Evolutionary conservation across 2,797 vertebrate genomes (phyloP), one percentile per base, ranked within the genome.

Genomic region (Peromyscus eremicus): DNA sequence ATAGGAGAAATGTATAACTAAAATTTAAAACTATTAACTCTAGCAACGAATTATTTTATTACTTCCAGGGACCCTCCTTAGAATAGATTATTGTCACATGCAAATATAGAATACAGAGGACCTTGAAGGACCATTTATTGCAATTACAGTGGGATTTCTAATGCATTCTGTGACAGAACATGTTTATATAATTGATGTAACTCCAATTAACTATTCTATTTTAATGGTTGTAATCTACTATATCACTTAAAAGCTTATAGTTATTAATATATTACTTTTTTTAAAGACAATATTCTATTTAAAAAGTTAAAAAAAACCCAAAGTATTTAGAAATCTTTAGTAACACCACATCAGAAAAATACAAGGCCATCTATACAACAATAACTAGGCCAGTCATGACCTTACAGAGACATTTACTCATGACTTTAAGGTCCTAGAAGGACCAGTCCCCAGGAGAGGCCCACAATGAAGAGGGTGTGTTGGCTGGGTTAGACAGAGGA

Each of bases 1-100:
- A 85, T 62, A 94, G 43, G n/a, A 80, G 70, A 96, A 89, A 82
- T 66, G 16, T 6, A 14, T 27, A 94, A 71, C 86, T 77, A 89
- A 52, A 79, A 43, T 66, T 29, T 70, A 64, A 85, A 88, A 23
- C 27, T 43, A 92, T 16, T 94, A 77, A 91, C 25, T 60, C 40
- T 64, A 34, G 6, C 66, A 91, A 87, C 2, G 25, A 10, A 82
- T 76, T 57, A 19, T 89, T 92, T 71, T 73, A 40, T 88, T 89
- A 81, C 34, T n/a, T 85, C 9, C 21, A 66, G 4, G 6, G 76
- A 46, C 19, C 10, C 8, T 79, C 23, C 52, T 89, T 23, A 79
- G 77, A 88, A 64, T 64, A 46, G 73, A 71, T 73, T 66, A 76
- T 55, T 89, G 60, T 34, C 52, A 32, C 5, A 1, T 70, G 37